Base-by-base conservation (phyloP, 2,797 vertebrate species). In the Phataginus tricuspis region DNA sequence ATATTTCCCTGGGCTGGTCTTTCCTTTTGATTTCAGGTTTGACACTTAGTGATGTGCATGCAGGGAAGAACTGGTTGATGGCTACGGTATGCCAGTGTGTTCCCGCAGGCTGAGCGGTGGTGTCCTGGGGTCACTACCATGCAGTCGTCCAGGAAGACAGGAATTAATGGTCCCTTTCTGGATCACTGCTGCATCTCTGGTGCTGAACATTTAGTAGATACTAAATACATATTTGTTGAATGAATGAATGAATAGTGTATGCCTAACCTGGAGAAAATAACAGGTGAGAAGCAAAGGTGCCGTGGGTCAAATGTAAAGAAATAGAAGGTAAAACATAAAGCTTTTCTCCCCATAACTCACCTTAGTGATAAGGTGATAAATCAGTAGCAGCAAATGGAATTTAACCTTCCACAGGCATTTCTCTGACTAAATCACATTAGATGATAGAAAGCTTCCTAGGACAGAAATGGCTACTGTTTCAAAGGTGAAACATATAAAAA, bases 1-100 rank as follows among this genome's bases (percentile, higher is more conserved):
- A 82, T 29, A 80, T 83, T 45, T 59, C 31, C 37, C 0, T 19
- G 53, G 49, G 15, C 27, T 74, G 4, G 4, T 74, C 25, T 72
- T 94, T 89, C 31, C 69, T 80, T 72, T 74, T 64, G 2, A 34
- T 91, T 93, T 87, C 45, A 51, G 51, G 34, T 63, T 91, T 55
- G 34, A 71, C 21, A 14, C 23, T 85, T n/a, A 88, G 29, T 19
- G 55, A 64, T 57, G 90, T 57, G 71, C 27, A 78, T 37, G 34
- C 45, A 53, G 16, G 16, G 15, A 37, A 84, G 88, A 85, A 16
- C 13, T 1, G 61, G 42, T 31, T 49, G 34, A 64, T 10, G 49
- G 4, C 9, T 10, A 66, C 25, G 1, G 10, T 39, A 57, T 34
- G 21, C 29, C 29, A 18, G 6, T 39, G 15, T 51, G n/a, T 45